Evolutionary conservation across 1,140 invertebrate species (phyloP).

Genomic region (Saxidomus purpurata): DNA sequence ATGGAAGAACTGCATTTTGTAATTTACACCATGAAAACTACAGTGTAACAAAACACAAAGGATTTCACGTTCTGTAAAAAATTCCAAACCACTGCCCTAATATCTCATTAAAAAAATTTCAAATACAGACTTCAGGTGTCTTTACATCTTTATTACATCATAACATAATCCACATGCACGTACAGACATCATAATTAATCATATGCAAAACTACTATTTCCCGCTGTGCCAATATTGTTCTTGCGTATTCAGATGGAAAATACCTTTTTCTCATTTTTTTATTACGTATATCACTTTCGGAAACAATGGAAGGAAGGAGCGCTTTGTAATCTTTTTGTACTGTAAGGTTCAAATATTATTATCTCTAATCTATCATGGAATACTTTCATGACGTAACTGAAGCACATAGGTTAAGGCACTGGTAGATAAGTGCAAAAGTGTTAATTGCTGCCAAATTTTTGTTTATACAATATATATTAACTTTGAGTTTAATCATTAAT

Average conservation of each 20-base stretch:
- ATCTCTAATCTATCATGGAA: not conserved
- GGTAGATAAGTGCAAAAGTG: not conserved
- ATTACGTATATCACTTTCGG: not conserved
- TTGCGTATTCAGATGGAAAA: not conserved
- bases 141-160: not conserved
- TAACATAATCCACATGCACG: not conserved
- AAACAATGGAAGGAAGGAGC: not conserved
- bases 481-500: slow-evolving; percentile 11
- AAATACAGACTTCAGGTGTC: not conserved
- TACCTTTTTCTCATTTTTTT: not conserved
- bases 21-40: not conserved
- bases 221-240: slow-evolving; percentile 8
- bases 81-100: not conserved
- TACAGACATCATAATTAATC: slow-evolving; percentile 14
- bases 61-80: not conserved
- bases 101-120: not conserved
- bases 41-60: not conserved
- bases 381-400: not conserved
- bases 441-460: not conserved
- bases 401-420: not conserved
- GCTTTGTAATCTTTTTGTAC: too few species aligned
- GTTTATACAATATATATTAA: slow-evolving; percentile 22
- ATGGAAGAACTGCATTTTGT: too few species aligned
- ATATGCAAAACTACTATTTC: not conserved
- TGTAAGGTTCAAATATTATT: too few species aligned